A percentile compares a stretch with the other conserved stretches of the same genome.
phyloP scores from a whole-genome alignment of 2,797 vertebrate species.

The Cryptoblepharus egeriae region DNA sequence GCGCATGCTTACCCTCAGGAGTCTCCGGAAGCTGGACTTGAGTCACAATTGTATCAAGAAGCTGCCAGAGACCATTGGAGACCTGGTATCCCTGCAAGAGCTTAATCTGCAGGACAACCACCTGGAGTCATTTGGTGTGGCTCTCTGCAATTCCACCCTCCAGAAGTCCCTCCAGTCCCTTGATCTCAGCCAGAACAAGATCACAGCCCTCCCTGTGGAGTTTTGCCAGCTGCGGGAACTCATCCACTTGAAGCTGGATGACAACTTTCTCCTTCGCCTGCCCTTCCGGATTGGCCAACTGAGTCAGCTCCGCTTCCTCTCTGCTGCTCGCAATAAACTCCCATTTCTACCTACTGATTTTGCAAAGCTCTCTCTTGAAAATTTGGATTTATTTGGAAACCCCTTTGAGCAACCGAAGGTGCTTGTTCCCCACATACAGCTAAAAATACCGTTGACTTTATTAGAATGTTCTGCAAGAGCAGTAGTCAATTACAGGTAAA shows the following conservation, averaged over 20 bases:
- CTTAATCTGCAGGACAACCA: slow-evolving; percentile 91
- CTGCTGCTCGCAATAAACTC: slow-evolving; percentile 91
- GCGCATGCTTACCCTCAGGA: slow-evolving; percentile 88
- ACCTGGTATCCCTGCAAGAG: slow-evolving; percentile 88
- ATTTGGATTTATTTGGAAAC: slow-evolving; percentile 93
- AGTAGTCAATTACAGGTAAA: slow-evolving; percentile 84
- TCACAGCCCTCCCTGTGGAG: slow-evolving; percentile 86
- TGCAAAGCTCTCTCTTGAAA: slow-evolving; percentile 88
- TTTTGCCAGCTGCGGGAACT: slow-evolving; percentile 88
- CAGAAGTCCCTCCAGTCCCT: slow-evolving; percentile 87
- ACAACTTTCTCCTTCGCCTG: slow-evolving; percentile 86
- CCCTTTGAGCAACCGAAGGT: slow-evolving; percentile 85
- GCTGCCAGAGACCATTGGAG: slow-evolving; percentile 89
- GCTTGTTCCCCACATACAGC: slow-evolving; percentile 85
- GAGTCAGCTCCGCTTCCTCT: slow-evolving; percentile 85
- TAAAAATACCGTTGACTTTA: slow-evolving; percentile 88
- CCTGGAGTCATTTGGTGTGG: slow-evolving; percentile 86
- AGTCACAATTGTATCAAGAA: slow-evolving; percentile 95
- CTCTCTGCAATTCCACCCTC: slow-evolving; percentile 88
- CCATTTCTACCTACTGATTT: slow-evolving; percentile 87
- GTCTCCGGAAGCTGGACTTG: slow-evolving; percentile 89
- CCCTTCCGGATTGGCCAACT: slow-evolving; percentile 88
- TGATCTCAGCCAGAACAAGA: slow-evolving; percentile 93
- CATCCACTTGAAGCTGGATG: slow-evolving; percentile 86
- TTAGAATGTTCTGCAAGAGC: slow-evolving; percentile 86